Conservation (phyloP, 37 sponge, comb jelly and placozoan genomes). For the Amphimedon queenslandica region DNA sequence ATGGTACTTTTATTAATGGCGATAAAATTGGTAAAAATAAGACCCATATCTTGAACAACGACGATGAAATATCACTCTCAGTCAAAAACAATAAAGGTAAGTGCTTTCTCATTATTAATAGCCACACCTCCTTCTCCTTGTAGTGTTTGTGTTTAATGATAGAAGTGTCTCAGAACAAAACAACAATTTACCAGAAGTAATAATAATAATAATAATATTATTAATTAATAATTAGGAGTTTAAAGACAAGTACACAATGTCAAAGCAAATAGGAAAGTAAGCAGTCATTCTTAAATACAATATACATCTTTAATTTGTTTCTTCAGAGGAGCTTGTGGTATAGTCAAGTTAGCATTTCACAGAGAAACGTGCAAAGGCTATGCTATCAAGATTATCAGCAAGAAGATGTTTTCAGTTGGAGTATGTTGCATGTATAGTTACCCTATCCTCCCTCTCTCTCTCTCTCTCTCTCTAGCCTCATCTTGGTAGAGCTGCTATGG, state of each 20-base stretch:
- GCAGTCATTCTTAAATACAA: no score
- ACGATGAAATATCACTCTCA: constrained; percentile 77
- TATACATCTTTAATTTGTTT: background rate
- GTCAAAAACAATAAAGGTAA: constrained; percentile 83
- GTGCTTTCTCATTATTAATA: background rate
- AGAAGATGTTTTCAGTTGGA: constrained; percentile 80
- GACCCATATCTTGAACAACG: constrained; percentile 61
- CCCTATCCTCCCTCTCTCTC: background rate
- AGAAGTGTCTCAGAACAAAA: constrained; percentile 19
- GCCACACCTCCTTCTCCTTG: background rate
- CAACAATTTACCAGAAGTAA: constrained; percentile 41
- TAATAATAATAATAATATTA: no score
- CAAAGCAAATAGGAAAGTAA: constrained; percentile 73
- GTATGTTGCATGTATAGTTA: constrained; percentile 38
- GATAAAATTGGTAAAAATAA: constrained; percentile 86
- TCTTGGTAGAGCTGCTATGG: constrained; percentile 63
- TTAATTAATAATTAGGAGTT: constrained; percentile 53
- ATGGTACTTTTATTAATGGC: constrained; percentile 93
- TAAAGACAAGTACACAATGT: constrained; percentile 66
- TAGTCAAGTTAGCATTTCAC: constrained; percentile 84
- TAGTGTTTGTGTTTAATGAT: constrained; percentile 74
- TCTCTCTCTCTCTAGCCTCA: constrained; percentile 35
- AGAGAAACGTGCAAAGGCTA: constrained; percentile 63
- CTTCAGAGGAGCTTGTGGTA: constrained; percentile 88
- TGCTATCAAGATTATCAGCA: constrained; percentile 88